phyloP scores from a whole-genome alignment of 92 coral and sea anemone genomes.

The Desmophyllum pertusum region DNA sequence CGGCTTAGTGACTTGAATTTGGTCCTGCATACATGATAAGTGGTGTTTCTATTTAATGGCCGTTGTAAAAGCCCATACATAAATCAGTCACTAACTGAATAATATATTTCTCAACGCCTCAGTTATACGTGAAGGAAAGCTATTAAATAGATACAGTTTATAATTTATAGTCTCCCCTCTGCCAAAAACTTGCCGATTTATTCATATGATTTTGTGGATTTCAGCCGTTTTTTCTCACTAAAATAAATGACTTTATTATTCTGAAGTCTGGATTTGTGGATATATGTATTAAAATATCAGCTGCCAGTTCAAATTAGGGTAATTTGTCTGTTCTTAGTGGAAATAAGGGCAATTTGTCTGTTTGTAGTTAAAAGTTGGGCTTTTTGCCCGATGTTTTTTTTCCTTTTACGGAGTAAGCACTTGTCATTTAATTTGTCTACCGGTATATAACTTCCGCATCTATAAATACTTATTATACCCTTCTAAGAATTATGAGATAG shows the following conservation, averaged over 20 bases:
- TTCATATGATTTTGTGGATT: background rate
- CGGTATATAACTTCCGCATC: no score
- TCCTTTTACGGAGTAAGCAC: background rate
- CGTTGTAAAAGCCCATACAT: background rate
- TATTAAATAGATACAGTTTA: background rate
- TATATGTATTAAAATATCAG: background rate
- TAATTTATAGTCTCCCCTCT: background rate
- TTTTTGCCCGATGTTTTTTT: background rate
- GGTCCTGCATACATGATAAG: no score
- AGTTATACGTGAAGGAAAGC: no score
- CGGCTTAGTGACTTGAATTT: no score
- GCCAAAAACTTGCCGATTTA: background rate
- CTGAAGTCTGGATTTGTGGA: background rate
- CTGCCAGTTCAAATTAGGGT: background rate
- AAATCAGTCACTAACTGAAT: background rate
- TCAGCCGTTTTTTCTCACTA: background rate
- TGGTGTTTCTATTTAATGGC: background rate
- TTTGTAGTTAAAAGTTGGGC: background rate
- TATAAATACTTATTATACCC: no score
- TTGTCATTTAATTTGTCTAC: background rate
- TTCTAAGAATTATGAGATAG: background rate
- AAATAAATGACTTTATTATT: background rate
- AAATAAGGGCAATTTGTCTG: constrained; percentile 4
- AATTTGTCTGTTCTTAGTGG: background rate
- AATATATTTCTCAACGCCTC: no score